Evolutionary conservation across 2,797 vertebrate genomes (phyloP).

Genomic region (Parauchenoglanis ngamensis): DNA sequence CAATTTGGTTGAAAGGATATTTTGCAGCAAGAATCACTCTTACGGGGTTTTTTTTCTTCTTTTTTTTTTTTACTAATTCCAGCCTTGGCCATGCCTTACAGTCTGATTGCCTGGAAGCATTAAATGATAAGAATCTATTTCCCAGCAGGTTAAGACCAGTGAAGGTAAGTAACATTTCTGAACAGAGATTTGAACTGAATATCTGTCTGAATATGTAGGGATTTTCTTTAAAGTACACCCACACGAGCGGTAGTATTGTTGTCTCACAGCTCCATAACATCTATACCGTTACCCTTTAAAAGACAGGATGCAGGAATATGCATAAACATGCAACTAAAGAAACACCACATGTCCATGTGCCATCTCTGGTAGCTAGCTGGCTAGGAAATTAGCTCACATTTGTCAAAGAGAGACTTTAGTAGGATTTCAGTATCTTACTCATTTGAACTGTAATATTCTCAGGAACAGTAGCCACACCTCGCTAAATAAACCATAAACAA

Average conservation of each 20-base stretch:
- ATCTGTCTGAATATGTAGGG: background rate
- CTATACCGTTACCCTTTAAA: background rate
- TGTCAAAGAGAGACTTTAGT: background rate
- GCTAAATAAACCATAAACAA: background rate
- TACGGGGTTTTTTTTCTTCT: background rate
- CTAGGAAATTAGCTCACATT: background rate
- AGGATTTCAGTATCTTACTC: background rate
- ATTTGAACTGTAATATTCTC: background rate
- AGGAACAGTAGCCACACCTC: background rate
- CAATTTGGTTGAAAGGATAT: background rate
- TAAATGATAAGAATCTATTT: constrained; percentile 28
- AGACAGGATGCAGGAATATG: background rate
- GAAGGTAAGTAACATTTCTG: background rate
- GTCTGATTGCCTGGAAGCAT: constrained; percentile 13
- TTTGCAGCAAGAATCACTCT: background rate
- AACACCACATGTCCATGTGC: background rate
- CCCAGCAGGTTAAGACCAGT: constrained; percentile 16
- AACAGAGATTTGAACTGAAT: background rate
- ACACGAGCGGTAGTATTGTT: background rate
- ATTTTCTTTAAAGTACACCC: background rate
- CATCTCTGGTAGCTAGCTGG: background rate
- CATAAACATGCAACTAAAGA: background rate
- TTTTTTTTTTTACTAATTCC: background rate
- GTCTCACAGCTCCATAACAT: background rate
- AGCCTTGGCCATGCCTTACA: background rate